A percentile compares a stretch with the other conserved stretches of the same genome.
These are phyloP conservation scores for Erebia aethiops DNA, from an alignment of 2,888 invertebrate genomes.

Conservation along the genomic window DNA sequence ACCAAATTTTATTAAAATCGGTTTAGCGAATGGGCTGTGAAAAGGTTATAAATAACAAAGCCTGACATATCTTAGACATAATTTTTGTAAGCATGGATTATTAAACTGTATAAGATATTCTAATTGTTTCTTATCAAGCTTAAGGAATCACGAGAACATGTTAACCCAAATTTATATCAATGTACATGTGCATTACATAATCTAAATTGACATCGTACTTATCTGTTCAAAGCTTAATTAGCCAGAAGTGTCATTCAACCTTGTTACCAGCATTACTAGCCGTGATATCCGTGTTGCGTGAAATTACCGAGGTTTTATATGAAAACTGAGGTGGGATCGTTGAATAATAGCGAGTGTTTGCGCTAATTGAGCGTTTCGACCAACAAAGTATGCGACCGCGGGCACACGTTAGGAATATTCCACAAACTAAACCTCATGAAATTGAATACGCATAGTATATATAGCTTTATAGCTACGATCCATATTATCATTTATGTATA, in stretches of 20 bases:
- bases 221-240: slow-evolving; percentile 18
- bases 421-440: too few relatives aligned
- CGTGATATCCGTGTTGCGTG: slow-evolving; percentile 47
- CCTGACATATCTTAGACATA: too few relatives aligned
- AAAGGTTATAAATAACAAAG: too few relatives aligned
- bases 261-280: not conserved
- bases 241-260: slow-evolving; percentile 5
- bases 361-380: slow-evolving; percentile 76
- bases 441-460: slow-evolving; percentile 34
- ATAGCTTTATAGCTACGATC: not conserved
- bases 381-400: slow-evolving; percentile 60
- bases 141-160: too few relatives aligned
- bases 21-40: too few relatives aligned
- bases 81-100: too few relatives aligned
- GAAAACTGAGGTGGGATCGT: slow-evolving; percentile 57
- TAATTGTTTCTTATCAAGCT: too few relatives aligned
- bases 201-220: slow-evolving; percentile 12
- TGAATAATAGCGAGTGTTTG: slow-evolving; percentile 52
- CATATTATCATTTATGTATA: not conserved
- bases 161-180: too few relatives aligned
- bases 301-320: slow-evolving; percentile 60
- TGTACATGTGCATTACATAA: slow-evolving; percentile 6
- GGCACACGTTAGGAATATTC: slow-evolving; percentile 78
- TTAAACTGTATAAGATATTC: too few relatives aligned
- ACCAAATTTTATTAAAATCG: too few relatives aligned